Percentiles rank a stretch among this genome's conserved stretches.
Evolutionary conservation across 2,797 vertebrate species (phyloP).

Genomic region (Antrozous pallidus): DNA sequence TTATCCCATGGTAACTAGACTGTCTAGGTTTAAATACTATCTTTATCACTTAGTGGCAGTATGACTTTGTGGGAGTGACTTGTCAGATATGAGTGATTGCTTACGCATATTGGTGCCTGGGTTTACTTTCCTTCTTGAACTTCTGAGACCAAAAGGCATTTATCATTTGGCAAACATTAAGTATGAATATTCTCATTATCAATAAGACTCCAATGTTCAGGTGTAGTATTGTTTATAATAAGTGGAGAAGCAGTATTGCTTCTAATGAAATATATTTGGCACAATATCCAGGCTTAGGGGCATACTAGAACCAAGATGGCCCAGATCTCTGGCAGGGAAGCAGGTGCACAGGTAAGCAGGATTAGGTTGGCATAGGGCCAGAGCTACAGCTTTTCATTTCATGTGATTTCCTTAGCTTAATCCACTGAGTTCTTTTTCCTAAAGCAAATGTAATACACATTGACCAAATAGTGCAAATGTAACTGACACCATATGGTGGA

Average conservation of each 20-base stretch:
- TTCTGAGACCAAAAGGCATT: background rate
- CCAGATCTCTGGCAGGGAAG: background rate
- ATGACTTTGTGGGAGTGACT: background rate
- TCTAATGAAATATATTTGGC: slow-evolving; percentile 22
- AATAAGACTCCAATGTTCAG: background rate
- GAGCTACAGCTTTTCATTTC: slow-evolving; percentile 6
- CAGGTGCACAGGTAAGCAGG: slow-evolving; percentile 38
- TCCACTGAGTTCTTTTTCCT: slow-evolving; percentile 29
- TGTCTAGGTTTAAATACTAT: background rate
- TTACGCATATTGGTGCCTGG: background rate
- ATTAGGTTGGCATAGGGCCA: slow-evolving; percentile 30
- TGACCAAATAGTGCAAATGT: slow-evolving; percentile 45
- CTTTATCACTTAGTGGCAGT: background rate
- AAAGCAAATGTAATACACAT: background rate
- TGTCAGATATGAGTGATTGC: background rate
- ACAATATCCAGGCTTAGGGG: background rate
- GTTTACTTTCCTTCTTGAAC: background rate
- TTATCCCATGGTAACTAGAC: background rate
- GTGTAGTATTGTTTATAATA: background rate
- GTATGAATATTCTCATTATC: background rate
- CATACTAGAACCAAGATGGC: background rate
- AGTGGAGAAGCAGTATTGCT: background rate
- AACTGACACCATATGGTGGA: slow-evolving; percentile 34
- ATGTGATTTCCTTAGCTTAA: slow-evolving; percentile 59
- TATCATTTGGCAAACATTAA: background rate